Conservation (phyloP, 2,888 invertebrate genomes). For the Beris morrisii region DNA sequence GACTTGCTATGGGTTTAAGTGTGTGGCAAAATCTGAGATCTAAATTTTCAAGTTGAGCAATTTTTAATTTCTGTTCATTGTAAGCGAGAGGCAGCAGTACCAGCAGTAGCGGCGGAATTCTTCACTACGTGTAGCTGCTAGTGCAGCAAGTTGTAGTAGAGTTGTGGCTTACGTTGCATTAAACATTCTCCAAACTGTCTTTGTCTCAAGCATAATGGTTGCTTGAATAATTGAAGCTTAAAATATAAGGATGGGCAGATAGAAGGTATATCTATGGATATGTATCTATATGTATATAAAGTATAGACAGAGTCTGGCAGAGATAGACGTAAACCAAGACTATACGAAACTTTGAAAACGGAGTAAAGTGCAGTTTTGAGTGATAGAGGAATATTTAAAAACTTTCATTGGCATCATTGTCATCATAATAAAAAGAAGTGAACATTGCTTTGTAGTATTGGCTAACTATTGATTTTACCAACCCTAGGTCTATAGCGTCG, state of each 20-base stretch:
- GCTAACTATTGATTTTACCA: too few species aligned
- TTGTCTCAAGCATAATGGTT: conserved; percentile 16
- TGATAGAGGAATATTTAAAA: conserved; percentile 24
- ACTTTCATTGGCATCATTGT: conserved; percentile 2
- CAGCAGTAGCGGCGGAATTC: too few species aligned
- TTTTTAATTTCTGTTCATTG: too few species aligned
- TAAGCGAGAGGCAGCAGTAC: too few species aligned
- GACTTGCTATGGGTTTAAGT: too few species aligned
- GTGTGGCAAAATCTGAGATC: too few species aligned
- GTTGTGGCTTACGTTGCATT: conserved; percentile 24
- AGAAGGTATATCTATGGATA: neutral
- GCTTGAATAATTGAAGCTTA: conserved; percentile 20
- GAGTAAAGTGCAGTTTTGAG: conserved; percentile 24
- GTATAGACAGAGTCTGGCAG: neutral
- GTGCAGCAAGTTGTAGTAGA: neutral
- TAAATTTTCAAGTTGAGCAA: too few species aligned
- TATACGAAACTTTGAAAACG: conserved; percentile 12
- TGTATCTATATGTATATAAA: neutral
- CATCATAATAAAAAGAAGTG: neutral
- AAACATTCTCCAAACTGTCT: conserved; percentile 22
- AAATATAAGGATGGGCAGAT: conserved; percentile 1
- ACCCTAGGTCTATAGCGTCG: too few species aligned
- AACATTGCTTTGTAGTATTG: too few species aligned
- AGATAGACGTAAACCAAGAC: neutral
- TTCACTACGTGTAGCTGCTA: too few species aligned